phyloP scores from a whole-genome alignment of 2,888 invertebrate species.

The Ectemnius continuus region DNA sequence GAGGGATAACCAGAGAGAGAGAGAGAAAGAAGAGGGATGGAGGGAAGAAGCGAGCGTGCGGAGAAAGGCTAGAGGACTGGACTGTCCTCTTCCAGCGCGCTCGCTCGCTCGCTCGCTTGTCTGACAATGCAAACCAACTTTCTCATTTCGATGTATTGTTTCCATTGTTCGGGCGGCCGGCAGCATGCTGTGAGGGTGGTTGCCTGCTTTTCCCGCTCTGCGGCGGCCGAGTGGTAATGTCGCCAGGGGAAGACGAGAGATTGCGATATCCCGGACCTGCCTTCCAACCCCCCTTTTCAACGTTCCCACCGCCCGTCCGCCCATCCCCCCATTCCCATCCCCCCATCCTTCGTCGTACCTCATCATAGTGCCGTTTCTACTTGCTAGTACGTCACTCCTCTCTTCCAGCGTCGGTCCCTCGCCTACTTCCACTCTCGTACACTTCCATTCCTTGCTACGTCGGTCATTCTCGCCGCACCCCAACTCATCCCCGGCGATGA shows the following conservation, averaged over 20 bases:
- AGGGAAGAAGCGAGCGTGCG: conserved; percentile 18
- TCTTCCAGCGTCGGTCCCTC: no score
- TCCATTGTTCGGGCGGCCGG: conserved; percentile 65
- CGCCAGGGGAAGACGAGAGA: conserved; percentile 18
- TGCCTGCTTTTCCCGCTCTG: conserved; percentile 16
- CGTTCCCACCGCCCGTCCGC: neutral
- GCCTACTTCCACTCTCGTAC: no score
- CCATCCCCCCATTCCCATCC: neutral
- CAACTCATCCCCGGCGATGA: neutral
- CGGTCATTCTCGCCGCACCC: neutral
- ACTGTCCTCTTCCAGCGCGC: conserved; percentile 20
- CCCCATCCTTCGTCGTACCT: no score
- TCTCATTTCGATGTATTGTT: conserved; percentile 75
- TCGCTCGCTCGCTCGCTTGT: conserved; percentile 57
- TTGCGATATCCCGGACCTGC: conserved; percentile 30
- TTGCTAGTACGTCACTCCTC: no score
- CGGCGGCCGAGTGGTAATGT: conserved; percentile 22
- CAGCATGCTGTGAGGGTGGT: conserved; percentile 40
- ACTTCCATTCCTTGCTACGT: no score
- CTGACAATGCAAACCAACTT: conserved; percentile 76
- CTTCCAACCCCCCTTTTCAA: conserved; percentile 1
- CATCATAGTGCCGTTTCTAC: no score
- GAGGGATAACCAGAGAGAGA: conserved; percentile 19
- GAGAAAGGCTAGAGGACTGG: conserved; percentile 13
- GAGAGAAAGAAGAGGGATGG: neutral